phyloP scores from a whole-genome alignment of 2,113 vertebrate genomes.

The Centropristis striata region DNA sequence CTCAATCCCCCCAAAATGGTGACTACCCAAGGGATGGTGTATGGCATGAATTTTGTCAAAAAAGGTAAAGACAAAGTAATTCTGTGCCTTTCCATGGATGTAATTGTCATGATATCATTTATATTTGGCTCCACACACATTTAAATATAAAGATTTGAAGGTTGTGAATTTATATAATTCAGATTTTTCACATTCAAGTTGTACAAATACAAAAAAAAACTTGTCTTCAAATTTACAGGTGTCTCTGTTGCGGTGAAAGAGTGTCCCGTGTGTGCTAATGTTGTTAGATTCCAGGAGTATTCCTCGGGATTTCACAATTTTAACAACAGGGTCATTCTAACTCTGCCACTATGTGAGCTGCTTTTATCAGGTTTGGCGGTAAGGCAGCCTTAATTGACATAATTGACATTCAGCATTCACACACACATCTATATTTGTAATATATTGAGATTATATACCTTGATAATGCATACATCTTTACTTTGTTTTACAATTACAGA shows the following conservation, averaged over 20 bases:
- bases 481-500: slow-evolving; percentile 14
- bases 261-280: neutral
- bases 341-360: slow-evolving; percentile 30
- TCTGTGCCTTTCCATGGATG: too few species aligned
- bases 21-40: slow-evolving; percentile 17
- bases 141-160: too few species aligned
- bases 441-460: too few species aligned
- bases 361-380: slow-evolving; percentile 11
- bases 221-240: neutral
- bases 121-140: too few species aligned
- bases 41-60: slow-evolving; percentile 12
- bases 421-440: too few species aligned
- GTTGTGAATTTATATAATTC: too few species aligned
- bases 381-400: neutral
- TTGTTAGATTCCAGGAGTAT: slow-evolving; percentile 27
- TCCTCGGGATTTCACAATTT: slow-evolving; percentile 43
- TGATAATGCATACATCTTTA: too few species aligned
- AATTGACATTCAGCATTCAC: too few species aligned
- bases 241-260: neutral
- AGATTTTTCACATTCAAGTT: too few species aligned
- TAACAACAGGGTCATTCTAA: slow-evolving; percentile 3
- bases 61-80: slow-evolving; percentile 13
- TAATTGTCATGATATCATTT: too few species aligned
- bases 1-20: neutral
- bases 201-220: too few species aligned